Evolutionary conservation across 2,888 invertebrate genomes (phyloP), one percentile per base, ranked within the genome.

Genomic region (Ectemnius continuus): DNA sequence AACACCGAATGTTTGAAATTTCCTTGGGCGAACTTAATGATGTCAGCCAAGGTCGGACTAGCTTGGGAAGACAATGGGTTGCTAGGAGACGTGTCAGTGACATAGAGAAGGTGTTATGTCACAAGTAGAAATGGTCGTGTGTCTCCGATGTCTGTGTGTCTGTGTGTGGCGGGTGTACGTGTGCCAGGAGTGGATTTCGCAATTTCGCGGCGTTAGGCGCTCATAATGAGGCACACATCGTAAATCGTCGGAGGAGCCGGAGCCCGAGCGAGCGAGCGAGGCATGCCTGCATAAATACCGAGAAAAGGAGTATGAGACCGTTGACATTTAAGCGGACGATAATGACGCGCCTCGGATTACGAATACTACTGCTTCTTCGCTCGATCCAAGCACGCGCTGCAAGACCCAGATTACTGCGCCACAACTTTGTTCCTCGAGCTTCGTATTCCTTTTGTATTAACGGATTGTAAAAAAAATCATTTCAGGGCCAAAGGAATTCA

Each of bases 401-500:
- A 23, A 23, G 23, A 23, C 23, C 23, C 2, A 23, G 23, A 2
- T 23, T 23, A 23, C 23, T 23, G 23, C 2, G 23, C 23, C 23
- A 23, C 2, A 23, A 23, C 2, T 23, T 23, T 23, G 2, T 23
- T 0, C 23, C 3, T 23, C 23, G 23, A 23, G 23, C 6, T 36
- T 36, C n/a, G 8, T 11, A 6, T 11, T 6, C 11, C 6, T 52
- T 14, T 1, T 52, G 52, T 16, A 52, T 52, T 52, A 16, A 16
- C 1, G 1, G 0, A 52, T 59, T 73, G 6, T 36, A 8, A 8
- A 0, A 8, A 0, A 36, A 8, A 8, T 11, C 1, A 36, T 36
- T 46, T 0, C 92, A 97, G 96, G 96, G 91, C 97, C 97, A 88
- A 97, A 97, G 92, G 96, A 97, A 91, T 97, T 97, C 93, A 95